Percentiles rank a stretch among this genome's conserved stretches.
These are phyloP conservation scores for Globicephala melas DNA, from an alignment of 2,113 vertebrate genomes.

Conservation along the genomic window DNA sequence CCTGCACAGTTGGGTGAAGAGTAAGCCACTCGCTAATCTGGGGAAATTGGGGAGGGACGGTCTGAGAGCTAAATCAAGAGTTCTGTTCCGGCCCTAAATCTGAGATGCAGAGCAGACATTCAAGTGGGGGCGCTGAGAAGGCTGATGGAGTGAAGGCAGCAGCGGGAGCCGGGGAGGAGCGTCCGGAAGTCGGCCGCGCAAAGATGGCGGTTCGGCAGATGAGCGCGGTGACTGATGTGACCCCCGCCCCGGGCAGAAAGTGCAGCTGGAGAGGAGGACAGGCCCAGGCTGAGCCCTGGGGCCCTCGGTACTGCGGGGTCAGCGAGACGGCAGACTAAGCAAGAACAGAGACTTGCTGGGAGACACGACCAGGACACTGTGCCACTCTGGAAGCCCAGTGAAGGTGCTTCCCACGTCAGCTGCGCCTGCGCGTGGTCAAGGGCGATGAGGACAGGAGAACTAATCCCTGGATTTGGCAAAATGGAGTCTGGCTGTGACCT, in stretches of 20 bases:
- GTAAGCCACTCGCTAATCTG: background rate
- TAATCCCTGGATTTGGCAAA: background rate
- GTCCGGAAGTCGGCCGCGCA: background rate
- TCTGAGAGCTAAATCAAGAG: background rate
- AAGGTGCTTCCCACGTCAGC: background rate
- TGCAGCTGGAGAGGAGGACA: no score
- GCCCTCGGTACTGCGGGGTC: background rate
- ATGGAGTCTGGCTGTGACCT: background rate
- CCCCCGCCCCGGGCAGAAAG: background rate
- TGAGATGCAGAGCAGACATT: background rate
- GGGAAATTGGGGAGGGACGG: accelerated
- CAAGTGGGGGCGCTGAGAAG: background rate
- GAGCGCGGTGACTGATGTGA: background rate
- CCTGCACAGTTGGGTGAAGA: background rate
- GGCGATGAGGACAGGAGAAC: no score
- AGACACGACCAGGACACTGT: background rate
- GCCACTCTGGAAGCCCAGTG: background rate
- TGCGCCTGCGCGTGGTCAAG: accelerated
- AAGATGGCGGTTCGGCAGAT: background rate
- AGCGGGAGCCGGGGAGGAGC: background rate
- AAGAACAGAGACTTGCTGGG: background rate
- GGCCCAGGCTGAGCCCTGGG: background rate
- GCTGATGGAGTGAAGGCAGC: background rate
- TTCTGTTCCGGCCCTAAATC: background rate
- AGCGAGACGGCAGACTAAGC: background rate